Base-by-base conservation (phyloP, 2,113 vertebrate species). In the Ursus arctos region DNA sequence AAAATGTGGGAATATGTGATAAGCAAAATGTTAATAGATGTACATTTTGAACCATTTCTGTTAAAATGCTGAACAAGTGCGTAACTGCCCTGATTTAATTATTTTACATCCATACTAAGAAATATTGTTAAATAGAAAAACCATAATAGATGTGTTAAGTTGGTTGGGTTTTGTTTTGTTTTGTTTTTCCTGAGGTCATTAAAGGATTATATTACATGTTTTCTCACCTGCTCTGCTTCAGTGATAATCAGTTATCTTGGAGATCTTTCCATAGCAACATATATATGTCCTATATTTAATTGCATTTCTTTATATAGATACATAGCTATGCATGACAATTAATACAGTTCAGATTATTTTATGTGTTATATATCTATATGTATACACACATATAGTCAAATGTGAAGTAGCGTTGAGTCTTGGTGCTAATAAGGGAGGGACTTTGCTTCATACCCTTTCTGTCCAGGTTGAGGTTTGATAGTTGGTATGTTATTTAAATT, bases 41-140 rank as follows among this genome's bases (percentile, higher is more conserved):
- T 65, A 71, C 49, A 33, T 33, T 72, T 18, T 69, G 13, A 92
- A 57, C 40, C 55, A 26, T 88, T 97, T 93, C 65, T 85, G 1
- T 89, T 94, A 55, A 95, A 88, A 88, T 96, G 71, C 51, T 63
- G 11, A 88, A 40, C 96, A 91, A 79, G 61, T 19, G 28, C 9
- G 33, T 65, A 80, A 55, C 14, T 88, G 86, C 2, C 36, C 0
- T 51, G 51, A 43, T 0, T 86, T 76, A 47, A 36, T 84, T 81
- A 53, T 14, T 43, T 7, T 63, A 55, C 7, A 53, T 91, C 22
- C 61, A 19, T 82, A 31, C 43, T 49, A 90, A 79, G 47, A 83
- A 96, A 69, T 76, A 81, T 26, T 74, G 31, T 80, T 72, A 65
- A 63, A 21, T 57, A 85, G 47, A 81, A 72, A 92, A 91, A n/a